Base-by-base conservation (phyloP, 2,797 vertebrate genomes). In the Ciconia nigra region DNA sequence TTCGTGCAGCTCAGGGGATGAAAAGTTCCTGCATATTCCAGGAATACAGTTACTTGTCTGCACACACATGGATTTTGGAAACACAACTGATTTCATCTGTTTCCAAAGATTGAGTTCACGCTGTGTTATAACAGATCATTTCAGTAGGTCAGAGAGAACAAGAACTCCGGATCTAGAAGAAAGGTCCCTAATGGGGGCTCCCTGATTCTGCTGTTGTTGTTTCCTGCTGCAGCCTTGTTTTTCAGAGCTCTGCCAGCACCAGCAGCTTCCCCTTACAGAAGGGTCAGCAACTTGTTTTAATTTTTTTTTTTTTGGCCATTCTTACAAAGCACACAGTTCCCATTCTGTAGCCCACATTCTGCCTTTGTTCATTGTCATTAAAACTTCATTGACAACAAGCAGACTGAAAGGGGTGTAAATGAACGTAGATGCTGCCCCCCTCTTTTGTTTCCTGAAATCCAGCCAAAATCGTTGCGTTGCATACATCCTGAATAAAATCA, bases 401-500 rank as follows among this genome's bases (percentile, higher is more conserved):
- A 93, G 80, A 46, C 49, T 55, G 71, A 72, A 86, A 67, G 28
- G 74, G 58, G 80, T 83, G 85, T 59, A 88, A 91, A 95, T 44
- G 35, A 88, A 88, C 41, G 39, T 61, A 83, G 77, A 65, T 1
- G 2, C 61, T 58, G 65, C 78, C 78, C 41, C 33, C 44, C 63
- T 16, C 55, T 71, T 87, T 72, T 72, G 11, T 66, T 93, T 66
- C 76, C 93, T 94, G 94, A 93, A 86, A 93, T 55, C 61, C 61
- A 69, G 79, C 93, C 95, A 93, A 95, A 94, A 85, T 73, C 90
- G 66, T 71, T 7, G 0, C 8, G 0, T 93, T 95, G 95, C 83
- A 73, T 62, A 80, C 66, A 86, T 93, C 93, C 90, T 86, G 89
- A 95, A 74, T 66, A 94, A 90, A 96, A 93, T 69, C 77, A 91